Evolutionary conservation across 2,113 vertebrate genomes (phyloP).

Genomic region (Takifugu bimaculatus): DNA sequence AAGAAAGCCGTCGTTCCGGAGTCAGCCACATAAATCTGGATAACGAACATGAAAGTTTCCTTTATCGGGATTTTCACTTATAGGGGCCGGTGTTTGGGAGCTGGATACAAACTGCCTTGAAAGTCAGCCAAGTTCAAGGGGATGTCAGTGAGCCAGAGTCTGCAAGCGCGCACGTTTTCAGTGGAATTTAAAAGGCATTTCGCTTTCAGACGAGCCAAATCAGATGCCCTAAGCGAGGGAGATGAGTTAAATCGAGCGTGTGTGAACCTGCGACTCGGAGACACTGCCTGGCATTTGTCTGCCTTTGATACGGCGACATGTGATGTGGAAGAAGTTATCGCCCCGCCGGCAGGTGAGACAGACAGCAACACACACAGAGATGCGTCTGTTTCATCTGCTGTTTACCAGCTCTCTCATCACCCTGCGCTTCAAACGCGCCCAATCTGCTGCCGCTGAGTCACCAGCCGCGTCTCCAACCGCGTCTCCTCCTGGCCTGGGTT

Average conservation of each 20-base stretch:
- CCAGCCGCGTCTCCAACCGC: conserved; percentile 50
- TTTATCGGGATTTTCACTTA: conserved; percentile 23
- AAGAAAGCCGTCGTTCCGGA: conserved; percentile 13
- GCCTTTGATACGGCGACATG: conserved; percentile 70
- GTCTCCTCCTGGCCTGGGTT: conserved; percentile 57
- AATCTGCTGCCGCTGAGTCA: conserved; percentile 58
- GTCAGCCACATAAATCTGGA: conserved; percentile 26
- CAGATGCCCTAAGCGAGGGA: conserved; percentile 65
- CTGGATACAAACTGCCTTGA: conserved; percentile 43
- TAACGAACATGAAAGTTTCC: conserved; percentile 29
- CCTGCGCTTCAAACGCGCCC: conserved; percentile 64
- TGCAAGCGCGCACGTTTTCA: conserved; percentile 43
- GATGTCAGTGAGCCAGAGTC: conserved; percentile 37
- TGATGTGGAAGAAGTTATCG: conserved; percentile 68
- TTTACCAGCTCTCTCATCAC: conserved; percentile 73
- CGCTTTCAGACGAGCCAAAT: conserved; percentile 50
- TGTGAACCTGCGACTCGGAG: conserved; percentile 61
- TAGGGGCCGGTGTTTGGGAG: conserved; percentile 27
- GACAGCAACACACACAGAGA: conserved; percentile 53
- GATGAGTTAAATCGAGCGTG: conserved; percentile 53
- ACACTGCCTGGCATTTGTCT: conserved; percentile 73
- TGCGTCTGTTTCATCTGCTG: conserved; percentile 69
- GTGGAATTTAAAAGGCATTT: conserved; percentile 57
- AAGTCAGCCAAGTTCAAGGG: conserved; percentile 58
- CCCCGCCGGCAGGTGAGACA: conserved; percentile 67